phyloP scores from a whole-genome alignment of 2,113 vertebrate genomes.

The Amphilophus citrinellus region DNA sequence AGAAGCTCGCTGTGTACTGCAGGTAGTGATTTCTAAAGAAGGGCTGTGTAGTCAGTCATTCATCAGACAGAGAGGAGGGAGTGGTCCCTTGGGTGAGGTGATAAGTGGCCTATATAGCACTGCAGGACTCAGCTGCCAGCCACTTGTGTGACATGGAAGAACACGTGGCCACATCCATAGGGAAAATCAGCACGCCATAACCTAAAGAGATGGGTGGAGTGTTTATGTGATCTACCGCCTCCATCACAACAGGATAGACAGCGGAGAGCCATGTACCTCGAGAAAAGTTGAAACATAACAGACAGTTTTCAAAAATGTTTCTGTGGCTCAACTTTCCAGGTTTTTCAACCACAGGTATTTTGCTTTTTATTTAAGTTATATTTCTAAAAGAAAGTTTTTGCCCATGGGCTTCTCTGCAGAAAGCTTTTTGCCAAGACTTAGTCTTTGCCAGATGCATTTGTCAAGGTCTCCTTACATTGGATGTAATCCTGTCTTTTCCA shows the following conservation, averaged over 20 bases:
- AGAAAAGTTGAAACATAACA: not conserved
- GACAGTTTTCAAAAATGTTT: not conserved
- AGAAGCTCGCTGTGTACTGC: conserved; percentile 22
- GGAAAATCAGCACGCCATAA: conserved; percentile 58
- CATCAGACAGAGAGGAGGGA: conserved; percentile 53
- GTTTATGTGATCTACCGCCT: conserved; percentile 46
- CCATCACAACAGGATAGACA: conserved; percentile 35
- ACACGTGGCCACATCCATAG: conserved; percentile 66
- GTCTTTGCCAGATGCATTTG: conserved; percentile 49
- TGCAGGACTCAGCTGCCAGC: conserved; percentile 71
- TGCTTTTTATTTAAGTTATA: not conserved
- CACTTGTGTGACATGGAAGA: conserved; percentile 76
- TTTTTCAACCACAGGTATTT: not conserved
- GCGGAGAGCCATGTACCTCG: not conserved
- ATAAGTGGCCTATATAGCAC: conserved; percentile 76
- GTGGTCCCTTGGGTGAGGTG: conserved; percentile 75
- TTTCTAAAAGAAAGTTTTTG: not conserved
- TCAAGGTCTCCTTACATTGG: conserved; percentile 41
- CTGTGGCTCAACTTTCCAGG: not conserved
- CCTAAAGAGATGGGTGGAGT: conserved; percentile 26
- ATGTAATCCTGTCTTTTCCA: conserved; percentile 54
- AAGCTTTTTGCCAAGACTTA: conserved; percentile 28
- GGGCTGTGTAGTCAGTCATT: conserved; percentile 37
- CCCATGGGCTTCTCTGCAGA: not conserved
- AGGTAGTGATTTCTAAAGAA: conserved; percentile 49